phyloP scores from a whole-genome alignment of 2,113 vertebrate genomes.

The Cariama cristata region DNA sequence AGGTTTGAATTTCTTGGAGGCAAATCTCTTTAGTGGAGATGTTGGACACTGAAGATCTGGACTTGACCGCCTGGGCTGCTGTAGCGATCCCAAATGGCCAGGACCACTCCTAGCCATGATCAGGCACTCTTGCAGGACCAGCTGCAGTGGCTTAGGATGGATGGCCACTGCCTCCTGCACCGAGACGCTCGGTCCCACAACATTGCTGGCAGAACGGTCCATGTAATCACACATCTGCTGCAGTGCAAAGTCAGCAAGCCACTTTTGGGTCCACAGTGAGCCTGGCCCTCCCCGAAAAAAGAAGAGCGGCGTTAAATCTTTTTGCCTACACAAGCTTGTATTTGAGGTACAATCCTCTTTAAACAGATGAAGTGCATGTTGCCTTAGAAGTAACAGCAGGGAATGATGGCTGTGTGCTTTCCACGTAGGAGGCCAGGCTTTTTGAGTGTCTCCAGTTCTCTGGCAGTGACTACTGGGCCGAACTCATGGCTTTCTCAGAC shows the following conservation, averaged over 20 bases:
- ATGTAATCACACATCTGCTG: background rate
- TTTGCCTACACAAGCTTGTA: background rate
- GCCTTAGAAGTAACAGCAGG: background rate
- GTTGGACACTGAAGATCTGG: background rate
- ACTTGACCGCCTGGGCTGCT: background rate
- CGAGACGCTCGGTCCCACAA: background rate
- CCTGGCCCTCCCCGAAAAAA: accelerated
- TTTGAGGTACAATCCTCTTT: background rate
- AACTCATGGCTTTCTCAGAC: background rate
- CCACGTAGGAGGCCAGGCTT: background rate
- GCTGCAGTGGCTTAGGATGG: background rate
- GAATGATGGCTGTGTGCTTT: accelerated
- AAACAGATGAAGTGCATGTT: background rate
- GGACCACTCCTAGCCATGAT: background rate
- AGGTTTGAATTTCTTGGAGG: background rate
- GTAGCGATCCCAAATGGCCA: background rate
- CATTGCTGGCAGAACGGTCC: background rate
- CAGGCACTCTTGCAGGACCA: background rate
- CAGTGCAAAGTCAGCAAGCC: background rate
- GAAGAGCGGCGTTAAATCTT: background rate
- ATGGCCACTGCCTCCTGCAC: background rate
- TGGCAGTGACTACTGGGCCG: background rate
- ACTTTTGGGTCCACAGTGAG: background rate
- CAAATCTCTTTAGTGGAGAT: background rate
- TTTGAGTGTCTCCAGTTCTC: background rate